Evolutionary conservation across 2,113 vertebrate genomes (phyloP).

Genomic region (Bos indicus): DNA sequence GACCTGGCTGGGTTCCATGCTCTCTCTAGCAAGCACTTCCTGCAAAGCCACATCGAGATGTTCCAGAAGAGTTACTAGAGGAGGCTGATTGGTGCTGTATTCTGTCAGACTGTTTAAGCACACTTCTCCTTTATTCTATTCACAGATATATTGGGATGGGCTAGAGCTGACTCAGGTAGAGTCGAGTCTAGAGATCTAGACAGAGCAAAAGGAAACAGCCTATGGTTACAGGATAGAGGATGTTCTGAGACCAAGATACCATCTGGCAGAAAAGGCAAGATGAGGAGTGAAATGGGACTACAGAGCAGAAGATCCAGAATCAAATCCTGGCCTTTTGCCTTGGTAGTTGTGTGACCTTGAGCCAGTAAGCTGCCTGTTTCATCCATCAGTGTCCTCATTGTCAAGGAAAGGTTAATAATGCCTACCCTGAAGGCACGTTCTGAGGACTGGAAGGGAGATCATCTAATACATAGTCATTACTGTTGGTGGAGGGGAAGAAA

Average conservation of each 20-base stretch:
- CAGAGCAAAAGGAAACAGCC: not conserved
- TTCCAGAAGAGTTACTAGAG: not conserved
- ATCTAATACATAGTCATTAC: not conserved
- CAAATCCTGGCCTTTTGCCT: not conserved
- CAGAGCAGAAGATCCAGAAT: not conserved
- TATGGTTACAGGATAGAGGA: not conserved
- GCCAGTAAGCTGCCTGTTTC: not conserved
- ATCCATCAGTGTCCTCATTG: not conserved
- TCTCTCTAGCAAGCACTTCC: not conserved
- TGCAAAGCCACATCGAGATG: not conserved
- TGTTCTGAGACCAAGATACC: not conserved
- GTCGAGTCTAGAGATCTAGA: not conserved
- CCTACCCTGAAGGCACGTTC: not conserved
- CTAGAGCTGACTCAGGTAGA: not conserved
- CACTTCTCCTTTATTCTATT: not conserved
- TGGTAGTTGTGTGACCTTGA: not conserved
- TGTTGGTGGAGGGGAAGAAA: fast-evolving
- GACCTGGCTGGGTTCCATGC: not conserved
- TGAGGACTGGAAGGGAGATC: not conserved
- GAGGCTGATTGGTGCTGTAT: not conserved
- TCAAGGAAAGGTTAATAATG: not conserved
- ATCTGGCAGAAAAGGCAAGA: not conserved
- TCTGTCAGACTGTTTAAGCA: not conserved
- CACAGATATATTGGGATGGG: not conserved
- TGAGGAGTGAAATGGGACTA: not conserved